These are phyloP conservation scores for Drosophila melanica DNA, from an alignment of 1,140 invertebrate species.

Conservation along the genomic window DNA sequence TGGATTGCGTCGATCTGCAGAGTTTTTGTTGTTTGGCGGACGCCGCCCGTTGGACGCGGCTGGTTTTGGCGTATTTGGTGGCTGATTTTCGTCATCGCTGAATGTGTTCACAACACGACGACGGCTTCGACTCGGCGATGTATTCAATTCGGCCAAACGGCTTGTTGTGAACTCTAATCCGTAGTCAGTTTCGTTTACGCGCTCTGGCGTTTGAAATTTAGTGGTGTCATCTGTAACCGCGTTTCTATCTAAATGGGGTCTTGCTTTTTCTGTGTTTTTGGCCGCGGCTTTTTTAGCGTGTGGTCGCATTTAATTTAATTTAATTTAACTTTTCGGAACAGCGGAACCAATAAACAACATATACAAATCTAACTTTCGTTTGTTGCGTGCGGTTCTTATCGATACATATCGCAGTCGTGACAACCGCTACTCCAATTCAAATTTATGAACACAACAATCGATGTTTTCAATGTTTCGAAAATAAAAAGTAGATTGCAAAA, in stretches of 20 bases:
- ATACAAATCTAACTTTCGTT: not conserved
- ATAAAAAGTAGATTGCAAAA: too few relatives aligned
- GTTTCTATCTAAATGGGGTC: not conserved
- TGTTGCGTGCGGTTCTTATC: not conserved
- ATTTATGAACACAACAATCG: too few relatives aligned
- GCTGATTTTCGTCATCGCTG: conserved; percentile 19
- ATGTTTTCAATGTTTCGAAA: too few relatives aligned
- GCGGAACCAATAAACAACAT: not conserved
- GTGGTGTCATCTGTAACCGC: conserved; percentile 7
- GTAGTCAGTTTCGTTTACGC: conserved; percentile 56
- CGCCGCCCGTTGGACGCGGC: not conserved
- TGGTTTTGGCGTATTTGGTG: not conserved
- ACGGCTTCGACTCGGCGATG: conserved; percentile 8
- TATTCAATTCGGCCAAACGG: conserved; percentile 11
- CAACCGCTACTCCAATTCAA: too few relatives aligned
- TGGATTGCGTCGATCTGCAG: not conserved
- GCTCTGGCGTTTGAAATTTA: conserved; percentile 36
- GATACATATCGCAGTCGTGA: not conserved
- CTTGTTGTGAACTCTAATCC: conserved; percentile 66
- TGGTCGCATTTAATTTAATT: not conserved
- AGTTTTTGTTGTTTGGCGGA: not conserved
- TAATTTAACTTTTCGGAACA: not conserved
- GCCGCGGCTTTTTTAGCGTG: not conserved
- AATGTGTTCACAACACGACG: not conserved
- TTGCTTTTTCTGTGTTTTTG: not conserved